Percentiles rank a stretch among this genome's conserved stretches.
Evolutionary conservation across 2,113 vertebrate species (phyloP).

Genomic region (Pelecanoides urinatrix): DNA sequence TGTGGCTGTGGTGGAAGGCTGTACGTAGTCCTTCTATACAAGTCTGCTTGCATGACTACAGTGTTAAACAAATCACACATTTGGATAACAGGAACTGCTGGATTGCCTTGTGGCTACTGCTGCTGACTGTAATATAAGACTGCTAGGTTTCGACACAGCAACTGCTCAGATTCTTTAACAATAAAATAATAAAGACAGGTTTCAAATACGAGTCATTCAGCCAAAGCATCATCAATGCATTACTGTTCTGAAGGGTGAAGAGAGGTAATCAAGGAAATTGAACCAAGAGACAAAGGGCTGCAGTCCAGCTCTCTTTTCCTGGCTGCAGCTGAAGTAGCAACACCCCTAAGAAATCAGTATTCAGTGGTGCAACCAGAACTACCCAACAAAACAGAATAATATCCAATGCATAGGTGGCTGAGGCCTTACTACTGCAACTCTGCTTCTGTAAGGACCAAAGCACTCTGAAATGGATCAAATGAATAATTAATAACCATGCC

Average conservation of each 20-base stretch:
- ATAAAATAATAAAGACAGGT: background rate
- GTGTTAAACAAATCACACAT: background rate
- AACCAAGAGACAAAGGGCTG: background rate
- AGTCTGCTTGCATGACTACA: background rate
- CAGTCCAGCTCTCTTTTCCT: background rate
- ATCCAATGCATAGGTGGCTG: background rate
- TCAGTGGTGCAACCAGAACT: background rate
- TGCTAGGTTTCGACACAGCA: background rate
- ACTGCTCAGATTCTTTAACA: background rate
- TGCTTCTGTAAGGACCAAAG: conserved; percentile 11
- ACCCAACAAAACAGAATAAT: background rate
- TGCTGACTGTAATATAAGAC: background rate
- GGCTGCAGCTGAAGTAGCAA: background rate
- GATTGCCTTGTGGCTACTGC: background rate
- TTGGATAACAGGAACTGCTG: background rate
- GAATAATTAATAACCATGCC: background rate
- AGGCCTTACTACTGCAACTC: background rate
- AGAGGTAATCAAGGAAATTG: background rate
- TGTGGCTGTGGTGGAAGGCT: background rate
- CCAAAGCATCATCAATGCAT: background rate
- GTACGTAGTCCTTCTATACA: background rate
- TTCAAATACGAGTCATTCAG: background rate
- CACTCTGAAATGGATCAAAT: background rate
- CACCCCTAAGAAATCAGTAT: background rate
- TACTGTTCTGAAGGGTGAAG: background rate